Conservation (phyloP, 2,888 invertebrate genomes). For the Eupithecia tripunctaria region DNA sequence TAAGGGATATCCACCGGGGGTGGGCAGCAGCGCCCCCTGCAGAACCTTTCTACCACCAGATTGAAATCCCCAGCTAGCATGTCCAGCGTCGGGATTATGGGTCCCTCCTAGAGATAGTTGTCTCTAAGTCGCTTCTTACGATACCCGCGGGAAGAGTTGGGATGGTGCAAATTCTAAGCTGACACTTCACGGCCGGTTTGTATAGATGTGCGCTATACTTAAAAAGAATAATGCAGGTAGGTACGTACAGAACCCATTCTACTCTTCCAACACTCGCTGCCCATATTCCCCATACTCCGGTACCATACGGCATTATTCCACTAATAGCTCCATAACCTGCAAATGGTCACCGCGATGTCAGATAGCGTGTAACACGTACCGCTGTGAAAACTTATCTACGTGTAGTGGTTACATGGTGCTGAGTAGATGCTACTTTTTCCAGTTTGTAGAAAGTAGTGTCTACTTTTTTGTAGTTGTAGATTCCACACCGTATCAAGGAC, state of each 20-base stretch:
- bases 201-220: no score
- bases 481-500: background rate
- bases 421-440: background rate
- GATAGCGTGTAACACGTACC: constrained; percentile 54
- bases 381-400: constrained; percentile 52
- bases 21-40: no score
- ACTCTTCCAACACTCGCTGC: background rate
- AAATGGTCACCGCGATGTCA: constrained; percentile 40
- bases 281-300: background rate
- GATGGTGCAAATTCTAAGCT: no score
- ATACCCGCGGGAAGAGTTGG: no score
- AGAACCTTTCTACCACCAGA: no score
- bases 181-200: no score
- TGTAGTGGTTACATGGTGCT: constrained; percentile 51
- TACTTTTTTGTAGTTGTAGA: background rate
- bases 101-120: no score
- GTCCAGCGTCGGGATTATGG: no score
- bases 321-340: constrained; percentile 42
- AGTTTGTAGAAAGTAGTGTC: background rate
- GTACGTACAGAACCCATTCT: constrained; percentile 24
- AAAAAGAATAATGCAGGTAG: no score
- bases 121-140: no score
- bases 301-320: constrained; percentile 23
- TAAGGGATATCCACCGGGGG: no score
- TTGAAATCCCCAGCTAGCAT: no score